Percentiles rank a stretch among this genome's conserved stretches.
Conservation (phyloP, 2,113 vertebrate species). For the Cryptomyrus ogoouensis region DNA sequence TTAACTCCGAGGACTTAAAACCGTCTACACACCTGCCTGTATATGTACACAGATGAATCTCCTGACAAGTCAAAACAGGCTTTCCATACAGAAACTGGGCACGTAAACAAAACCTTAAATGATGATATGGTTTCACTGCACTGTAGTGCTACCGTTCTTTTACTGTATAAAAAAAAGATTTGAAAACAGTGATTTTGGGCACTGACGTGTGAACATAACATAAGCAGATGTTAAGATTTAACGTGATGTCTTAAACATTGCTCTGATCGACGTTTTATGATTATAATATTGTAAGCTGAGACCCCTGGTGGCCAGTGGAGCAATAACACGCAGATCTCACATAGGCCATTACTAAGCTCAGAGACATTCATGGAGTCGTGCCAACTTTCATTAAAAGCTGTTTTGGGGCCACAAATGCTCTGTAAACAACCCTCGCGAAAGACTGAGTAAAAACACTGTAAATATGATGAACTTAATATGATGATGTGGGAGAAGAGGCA, state of each 20-base stretch:
- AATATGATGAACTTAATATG: not conserved
- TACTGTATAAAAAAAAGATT: not conserved
- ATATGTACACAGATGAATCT: not conserved
- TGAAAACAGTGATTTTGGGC: not conserved
- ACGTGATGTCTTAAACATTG: not conserved
- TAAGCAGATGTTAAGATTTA: not conserved
- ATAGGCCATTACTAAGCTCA: not conserved
- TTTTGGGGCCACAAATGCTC: not conserved
- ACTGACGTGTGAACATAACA: not conserved
- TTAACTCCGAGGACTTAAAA: not conserved
- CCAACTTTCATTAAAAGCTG: not conserved
- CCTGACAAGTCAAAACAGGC: slow-evolving; percentile 12
- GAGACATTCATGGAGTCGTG: not conserved
- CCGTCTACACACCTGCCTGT: not conserved
- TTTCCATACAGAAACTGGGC: not conserved
- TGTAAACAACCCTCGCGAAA: slow-evolving; percentile 20
- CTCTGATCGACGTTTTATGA: not conserved
- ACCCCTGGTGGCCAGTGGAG: slow-evolving; percentile 8
- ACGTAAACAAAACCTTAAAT: not conserved
- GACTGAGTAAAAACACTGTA: slow-evolving; percentile 13
- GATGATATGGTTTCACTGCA: not conserved
- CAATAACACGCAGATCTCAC: slow-evolving; percentile 2
- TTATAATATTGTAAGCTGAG: not conserved
- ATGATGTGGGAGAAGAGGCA: not conserved
- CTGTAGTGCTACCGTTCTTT: not conserved